Base-by-base conservation (phyloP, 2,113 vertebrate genomes). In the Rhinoptilus africanus region DNA sequence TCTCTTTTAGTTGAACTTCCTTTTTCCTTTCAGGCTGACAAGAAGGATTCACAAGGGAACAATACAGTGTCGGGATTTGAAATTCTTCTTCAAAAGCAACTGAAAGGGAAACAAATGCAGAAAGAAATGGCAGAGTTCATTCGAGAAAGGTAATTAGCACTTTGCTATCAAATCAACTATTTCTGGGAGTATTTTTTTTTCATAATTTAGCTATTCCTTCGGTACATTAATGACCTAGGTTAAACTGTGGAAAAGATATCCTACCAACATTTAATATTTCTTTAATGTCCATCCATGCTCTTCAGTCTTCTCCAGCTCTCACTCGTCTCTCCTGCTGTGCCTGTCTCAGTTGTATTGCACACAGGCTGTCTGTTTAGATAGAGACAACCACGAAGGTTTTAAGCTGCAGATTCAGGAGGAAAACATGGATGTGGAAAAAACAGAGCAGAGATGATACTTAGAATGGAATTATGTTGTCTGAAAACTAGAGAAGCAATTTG, bases 101-200 rank as follows among this genome's bases (percentile, higher is more conserved):
- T 99, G 88, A 99, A 99, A 97, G 99, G 99, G 88, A 99, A 99
- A 88, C 99, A 99, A 96, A 99, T 99, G 99, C 99, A 99, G 98
- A 99, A 99, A 92, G 99, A 99, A 96, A 99, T 99, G 99, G 99
- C 99, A 2, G 99, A 99, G 93, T 99, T 99, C 91, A 94, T 99
- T 85, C 98, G 99, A 93, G 99, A 99, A 96, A 99, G 99, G 99
- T 99, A 97, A 98, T 45, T 28, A 47, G 21, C 53, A 45, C 32
- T 73, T 94, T 37, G 19, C 24, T 89, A 9, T 72, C 56, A 59
- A 82, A 34, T 53, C 26, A 34, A 78, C 12, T 82, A 45, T 67
- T 71, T 57, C 23, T 13, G 57, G 23, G 37, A 85, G 6, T 23
- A 18, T 19, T 35, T 9, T 62, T 59, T 48, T 69, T 48, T 18